A percentile compares a stretch with the other conserved stretches of the same genome.
phyloP scores from a whole-genome alignment of 2,888 invertebrate species.

The Calameuta filiformis region DNA sequence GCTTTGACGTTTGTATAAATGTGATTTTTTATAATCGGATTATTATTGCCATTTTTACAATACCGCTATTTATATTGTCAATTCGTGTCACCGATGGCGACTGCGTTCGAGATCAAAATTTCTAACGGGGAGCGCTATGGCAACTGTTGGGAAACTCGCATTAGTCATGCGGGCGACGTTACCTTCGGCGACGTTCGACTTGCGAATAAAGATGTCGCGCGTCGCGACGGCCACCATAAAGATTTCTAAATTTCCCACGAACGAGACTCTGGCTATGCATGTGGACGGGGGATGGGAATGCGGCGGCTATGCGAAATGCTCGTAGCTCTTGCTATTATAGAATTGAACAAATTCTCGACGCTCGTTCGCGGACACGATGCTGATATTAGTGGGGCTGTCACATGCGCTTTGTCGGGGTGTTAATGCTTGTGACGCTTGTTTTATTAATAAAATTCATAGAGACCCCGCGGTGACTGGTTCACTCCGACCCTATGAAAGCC shows the following conservation, averaged over 20 bases:
- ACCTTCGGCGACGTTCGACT: not conserved
- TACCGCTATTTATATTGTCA: not conserved
- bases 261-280: not conserved
- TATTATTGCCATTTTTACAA: not conserved
- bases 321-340: slow-evolving; percentile 13
- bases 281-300: not conserved
- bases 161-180: not conserved
- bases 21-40: not conserved
- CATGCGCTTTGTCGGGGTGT: slow-evolving; percentile 41
- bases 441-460: slow-evolving; percentile 59
- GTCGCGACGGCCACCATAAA: not conserved
- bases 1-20: not conserved
- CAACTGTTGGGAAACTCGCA: not conserved
- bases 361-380: slow-evolving; percentile 29
- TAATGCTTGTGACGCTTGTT: slow-evolving; percentile 36
- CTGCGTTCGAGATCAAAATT: not conserved
- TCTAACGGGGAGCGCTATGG: not conserved
- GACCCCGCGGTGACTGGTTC: slow-evolving; percentile 23
- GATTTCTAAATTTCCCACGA: not conserved
- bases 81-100: not conserved
- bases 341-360: slow-evolving; percentile 39
- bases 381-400: slow-evolving; percentile 43
- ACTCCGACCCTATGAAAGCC: not conserved
- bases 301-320: slow-evolving; percentile 3
- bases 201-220: not conserved